Evolutionary conservation across 92 coral and sea anemone species (phyloP), one percentile per base, ranked within the genome.

Genomic region (Meandrina meandrites): DNA sequence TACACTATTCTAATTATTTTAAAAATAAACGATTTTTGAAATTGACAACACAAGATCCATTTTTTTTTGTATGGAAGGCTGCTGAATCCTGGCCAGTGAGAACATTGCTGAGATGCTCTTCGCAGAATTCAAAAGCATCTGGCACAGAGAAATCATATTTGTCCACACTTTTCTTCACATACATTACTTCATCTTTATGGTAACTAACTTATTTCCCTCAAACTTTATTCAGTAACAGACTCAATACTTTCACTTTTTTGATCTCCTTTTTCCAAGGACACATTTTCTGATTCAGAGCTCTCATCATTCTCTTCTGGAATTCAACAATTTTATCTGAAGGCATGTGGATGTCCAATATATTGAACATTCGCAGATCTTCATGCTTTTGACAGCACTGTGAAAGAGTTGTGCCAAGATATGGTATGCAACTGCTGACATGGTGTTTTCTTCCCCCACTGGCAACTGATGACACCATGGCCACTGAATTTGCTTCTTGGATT

Each of bases 371-470:
- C 22, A 90, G 80, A 85, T 90, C 92, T 60, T 77, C 76, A 40
- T 90, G 82, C 56, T n/a, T n/a, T 90, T 90, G 68, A 86, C 92
- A 18, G 90, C 92, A 31, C 90, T 86, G 84, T 90, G 90, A 81
- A 90, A 90, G 51, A 90, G 76, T 66, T 81, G 40, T 71, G 92
- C 72, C 18, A 90, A 86, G 19, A 90, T 81, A 31, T 80, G 81
- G 85, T 90, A 86, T n/a, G 92, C 90, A 12, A 90, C 78, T 32
- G 90, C 87, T 9, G 89, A 79, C 90, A 90, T 86, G 57, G 81
- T 90, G 14, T 80, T 81, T 86, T 48, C 87, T 85, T 74, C 84
- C 86, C 74, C 87, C 80, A n/a, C 80, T 90, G 57, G 90, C 92
- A 74, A 50, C 11, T 3, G 54, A 50, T 50, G 54, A 9, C 12